Conservation (phyloP, 2,888 invertebrate genomes). For the Fissipunctia ypsillon region DNA sequence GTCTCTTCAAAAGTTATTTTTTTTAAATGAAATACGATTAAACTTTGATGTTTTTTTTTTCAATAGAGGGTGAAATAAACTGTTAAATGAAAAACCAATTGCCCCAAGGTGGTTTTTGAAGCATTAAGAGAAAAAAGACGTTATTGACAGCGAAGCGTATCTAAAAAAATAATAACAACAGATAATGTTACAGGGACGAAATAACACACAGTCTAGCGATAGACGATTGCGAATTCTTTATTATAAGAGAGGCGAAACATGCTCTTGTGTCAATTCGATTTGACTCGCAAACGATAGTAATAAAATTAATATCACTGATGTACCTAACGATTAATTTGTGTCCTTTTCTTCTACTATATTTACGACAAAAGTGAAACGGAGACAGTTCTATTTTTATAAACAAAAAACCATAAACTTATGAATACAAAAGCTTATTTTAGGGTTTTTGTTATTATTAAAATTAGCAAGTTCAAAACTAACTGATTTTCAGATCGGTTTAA, state of each 20-base stretch:
- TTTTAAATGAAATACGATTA: not conserved
- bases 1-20: not conserved
- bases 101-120: slow-evolving; percentile 58
- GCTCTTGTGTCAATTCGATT: not conserved
- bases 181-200: slow-evolving; percentile 77
- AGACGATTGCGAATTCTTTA: slow-evolving; percentile 55
- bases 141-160: slow-evolving; percentile 61
- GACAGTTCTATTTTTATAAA: not conserved
- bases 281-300: not conserved
- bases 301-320: not conserved
- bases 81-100: slow-evolving; percentile 54
- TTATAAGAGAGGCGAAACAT: not conserved
- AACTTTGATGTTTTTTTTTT: not conserved
- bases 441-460: not conserved
- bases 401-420: too few relatives aligned
- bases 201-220: slow-evolving; percentile 79
- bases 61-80: too few relatives aligned
- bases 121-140: slow-evolving; percentile 42
- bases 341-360: not conserved
- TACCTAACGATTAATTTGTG: not conserved
- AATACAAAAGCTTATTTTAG: not conserved
- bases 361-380: not conserved
- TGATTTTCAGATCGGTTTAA: not conserved
- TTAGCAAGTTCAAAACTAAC: not conserved
- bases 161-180: slow-evolving; percentile 76